Percentiles rank a stretch among this genome's conserved stretches.
Conservation (phyloP, 2,797 vertebrate genomes). For the Acrossocheilus fasciatus region DNA sequence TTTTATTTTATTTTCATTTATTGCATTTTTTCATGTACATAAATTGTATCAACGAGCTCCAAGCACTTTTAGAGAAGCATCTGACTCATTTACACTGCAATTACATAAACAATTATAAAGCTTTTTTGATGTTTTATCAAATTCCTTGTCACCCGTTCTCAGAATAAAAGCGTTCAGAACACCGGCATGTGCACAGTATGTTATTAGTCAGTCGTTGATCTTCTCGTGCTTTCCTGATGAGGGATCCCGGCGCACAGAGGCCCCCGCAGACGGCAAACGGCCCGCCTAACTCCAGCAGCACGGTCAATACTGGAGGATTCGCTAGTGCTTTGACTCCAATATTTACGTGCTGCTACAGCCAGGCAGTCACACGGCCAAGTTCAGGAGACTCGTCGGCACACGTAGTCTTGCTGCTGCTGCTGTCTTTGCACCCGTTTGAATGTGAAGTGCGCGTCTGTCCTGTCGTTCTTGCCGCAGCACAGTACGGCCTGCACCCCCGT, state of each 20-base stretch:
- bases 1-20: background rate
- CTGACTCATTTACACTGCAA: background rate
- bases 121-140: background rate
- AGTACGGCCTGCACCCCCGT: conserved; percentile 97
- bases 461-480: conserved; percentile 96
- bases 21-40: background rate
- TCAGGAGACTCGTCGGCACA: conserved; percentile 39
- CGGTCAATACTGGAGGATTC: conserved; percentile 92
- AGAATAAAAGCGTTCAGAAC: background rate
- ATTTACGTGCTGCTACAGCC: conserved; percentile 99
- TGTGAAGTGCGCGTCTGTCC: conserved; percentile 71
- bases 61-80: background rate
- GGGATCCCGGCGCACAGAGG: conserved; percentile 12
- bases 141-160: background rate
- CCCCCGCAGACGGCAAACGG: conserved; percentile 64
- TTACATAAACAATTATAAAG: background rate
- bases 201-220: background rate
- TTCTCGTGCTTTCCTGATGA: conserved; percentile 2
- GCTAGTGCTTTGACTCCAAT: conserved; percentile 93
- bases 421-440: conserved; percentile 19
- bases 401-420: conserved; percentile 1
- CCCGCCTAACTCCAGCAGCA: conserved; percentile 90
- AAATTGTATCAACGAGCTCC: background rate
- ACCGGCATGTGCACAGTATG: background rate
- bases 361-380: conserved; percentile 68